Evolutionary conservation across 1,140 invertebrate species (phyloP), one percentile per base, ranked within the genome.

Genomic region (Wasmannia auropunctata): DNA sequence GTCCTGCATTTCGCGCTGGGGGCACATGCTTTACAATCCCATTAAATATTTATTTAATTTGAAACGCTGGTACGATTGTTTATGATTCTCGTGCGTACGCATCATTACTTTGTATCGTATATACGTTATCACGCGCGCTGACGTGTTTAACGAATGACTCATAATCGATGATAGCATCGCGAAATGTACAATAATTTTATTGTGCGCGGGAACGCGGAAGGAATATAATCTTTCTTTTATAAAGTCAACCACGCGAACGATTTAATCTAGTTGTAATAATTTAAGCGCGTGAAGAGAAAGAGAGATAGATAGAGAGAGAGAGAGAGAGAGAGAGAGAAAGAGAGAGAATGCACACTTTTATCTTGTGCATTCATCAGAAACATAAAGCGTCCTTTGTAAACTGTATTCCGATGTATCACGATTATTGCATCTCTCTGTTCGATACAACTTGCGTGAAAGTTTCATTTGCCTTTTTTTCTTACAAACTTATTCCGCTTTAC

Each of bases 41-140:
- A 77, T 86, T 60, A 86, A 86, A 69, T 69, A 86, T 86, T 86
- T 86, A 86, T 19, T 67, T 51, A 62, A 80, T 58, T 62, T 22
- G 14, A 67, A 79, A 6, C 60, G 49, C 31, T 43, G 19, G 3
- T 43, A 56, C 46, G 34, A 67, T 65, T 80, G 51, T 80, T 86
- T 86, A 69, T n/a, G n/a, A 56, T 54, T 7, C 4, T 25, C 37
- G 25, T 34, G 25, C 25, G 14, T 28, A 49, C 63, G 40, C 62
- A 60, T 69, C 25, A 43, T 62, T 43, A 62, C 11, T 34, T 58
- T 2, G 16, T 43, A 70, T 46, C 67, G 19, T n/a, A 28, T 31
- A 25, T 40, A 56, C 46, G 16, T 70, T 63, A 65, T 65, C n/a
- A 62, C n/a, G 40, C n/a, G 1, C 46, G 10, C 10, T 37, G 22